A percentile compares a stretch with the other conserved stretches of the same genome.
Evolutionary conservation across 2,113 vertebrate species (phyloP).

Genomic region (Scytalopus superciliaris): DNA sequence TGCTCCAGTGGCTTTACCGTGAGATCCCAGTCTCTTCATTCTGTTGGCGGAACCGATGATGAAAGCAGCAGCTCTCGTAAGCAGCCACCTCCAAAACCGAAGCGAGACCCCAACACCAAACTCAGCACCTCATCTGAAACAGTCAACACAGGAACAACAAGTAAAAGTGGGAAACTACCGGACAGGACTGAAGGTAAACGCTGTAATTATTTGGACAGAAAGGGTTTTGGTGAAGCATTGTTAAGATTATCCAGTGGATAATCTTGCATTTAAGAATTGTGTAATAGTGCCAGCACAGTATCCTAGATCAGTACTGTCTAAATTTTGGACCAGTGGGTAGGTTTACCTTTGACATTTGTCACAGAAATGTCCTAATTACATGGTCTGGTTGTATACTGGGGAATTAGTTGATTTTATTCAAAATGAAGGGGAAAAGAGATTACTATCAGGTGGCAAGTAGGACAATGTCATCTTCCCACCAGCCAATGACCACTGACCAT

Average conservation of each 20-base stretch:
- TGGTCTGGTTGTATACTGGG: neutral
- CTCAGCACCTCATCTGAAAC: conserved; percentile 93
- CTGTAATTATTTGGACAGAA: neutral
- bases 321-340: neutral
- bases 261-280: neutral
- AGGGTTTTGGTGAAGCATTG: neutral
- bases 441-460: neutral
- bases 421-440: neutral
- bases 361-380: neutral
- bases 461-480: neutral
- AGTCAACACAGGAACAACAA: conserved; percentile 78
- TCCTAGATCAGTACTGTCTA: neutral
- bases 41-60: conserved; percentile 88
- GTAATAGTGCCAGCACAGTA: neutral
- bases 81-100: conserved; percentile 94
- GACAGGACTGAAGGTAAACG: conserved; percentile 82
- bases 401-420: neutral
- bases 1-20: conserved; percentile 89
- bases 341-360: neutral
- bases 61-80: conserved; percentile 87
- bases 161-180: conserved; percentile 76
- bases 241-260: neutral
- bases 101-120: conserved; percentile 93
- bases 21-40: conserved; percentile 96
- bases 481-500: neutral